Evolutionary conservation across 2,888 invertebrate species (phyloP).

Genomic region (Cecidostiba fungosa): DNA sequence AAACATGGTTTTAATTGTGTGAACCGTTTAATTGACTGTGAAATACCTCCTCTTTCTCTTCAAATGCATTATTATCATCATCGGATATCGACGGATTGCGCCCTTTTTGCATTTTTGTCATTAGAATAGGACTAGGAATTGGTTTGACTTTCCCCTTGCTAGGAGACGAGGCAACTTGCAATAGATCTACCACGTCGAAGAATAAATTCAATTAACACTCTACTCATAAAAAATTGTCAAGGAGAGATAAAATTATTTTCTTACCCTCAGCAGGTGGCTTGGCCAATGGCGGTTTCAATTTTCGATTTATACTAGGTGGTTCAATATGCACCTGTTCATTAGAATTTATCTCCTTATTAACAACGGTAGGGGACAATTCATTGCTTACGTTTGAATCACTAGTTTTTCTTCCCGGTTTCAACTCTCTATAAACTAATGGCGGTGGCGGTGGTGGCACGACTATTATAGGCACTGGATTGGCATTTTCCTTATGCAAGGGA

Average conservation of each 20-base stretch:
- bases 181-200: constrained; percentile 69
- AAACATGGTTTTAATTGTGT: not conserved
- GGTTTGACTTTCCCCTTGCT: constrained; percentile 80
- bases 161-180: constrained; percentile 79
- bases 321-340: constrained; percentile 78
- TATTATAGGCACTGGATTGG: constrained; percentile 83
- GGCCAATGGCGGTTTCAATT: constrained; percentile 78
- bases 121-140: constrained; percentile 82
- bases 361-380: constrained; percentile 77
- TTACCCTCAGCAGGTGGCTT: constrained; percentile 72
- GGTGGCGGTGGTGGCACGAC: constrained; percentile 80
- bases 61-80: constrained; percentile 79
- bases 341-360: constrained; percentile 73
- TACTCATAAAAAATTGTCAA: not conserved
- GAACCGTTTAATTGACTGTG: not conserved
- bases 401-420: constrained; percentile 82
- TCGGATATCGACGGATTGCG: constrained; percentile 79
- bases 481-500: constrained; percentile 76
- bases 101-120: constrained; percentile 71
- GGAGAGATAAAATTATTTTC: not conserved
- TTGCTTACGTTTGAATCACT: constrained; percentile 78
- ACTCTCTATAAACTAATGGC: constrained; percentile 82
- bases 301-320: constrained; percentile 91
- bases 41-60: constrained; percentile 79
- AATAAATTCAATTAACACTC: not conserved